These are phyloP conservation scores for Nephrotoma guestfalica DNA, from an alignment of 2,888 invertebrate species.

Conservation along the genomic window DNA sequence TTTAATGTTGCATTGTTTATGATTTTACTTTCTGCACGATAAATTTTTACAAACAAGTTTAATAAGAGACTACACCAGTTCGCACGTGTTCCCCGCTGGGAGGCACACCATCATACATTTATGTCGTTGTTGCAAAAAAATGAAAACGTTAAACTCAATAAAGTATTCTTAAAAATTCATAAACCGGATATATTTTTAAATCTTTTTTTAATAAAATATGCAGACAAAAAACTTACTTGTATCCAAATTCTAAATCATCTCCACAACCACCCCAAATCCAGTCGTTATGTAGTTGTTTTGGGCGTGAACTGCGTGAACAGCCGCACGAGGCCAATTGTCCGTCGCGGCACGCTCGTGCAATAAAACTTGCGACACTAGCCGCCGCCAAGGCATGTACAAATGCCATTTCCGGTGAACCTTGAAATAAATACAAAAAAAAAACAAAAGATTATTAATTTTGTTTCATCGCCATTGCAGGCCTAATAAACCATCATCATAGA, in stretches of 20 bases:
- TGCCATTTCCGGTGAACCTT: slow-evolving; percentile 76
- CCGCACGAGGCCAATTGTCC: slow-evolving; percentile 82
- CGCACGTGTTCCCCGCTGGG: not conserved
- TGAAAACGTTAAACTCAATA: not conserved
- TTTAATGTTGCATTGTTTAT: not conserved
- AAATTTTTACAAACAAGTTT: not conserved
- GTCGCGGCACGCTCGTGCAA: slow-evolving; percentile 82
- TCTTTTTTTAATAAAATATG: not conserved
- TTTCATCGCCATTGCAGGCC: not conserved
- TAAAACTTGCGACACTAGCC: slow-evolving; percentile 76
- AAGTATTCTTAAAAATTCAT: not conserved
- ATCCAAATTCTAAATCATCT: slow-evolving; percentile 91
- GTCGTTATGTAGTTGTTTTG: slow-evolving; percentile 69
- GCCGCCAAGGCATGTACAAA: slow-evolving; percentile 83
- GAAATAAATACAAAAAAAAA: not conserved
- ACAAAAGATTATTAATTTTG: not conserved
- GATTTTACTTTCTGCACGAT: not conserved
- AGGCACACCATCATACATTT: not conserved
- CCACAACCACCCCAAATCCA: slow-evolving; percentile 99
- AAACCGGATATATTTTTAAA: too few relatives aligned
- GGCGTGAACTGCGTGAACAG: slow-evolving; percentile 70
- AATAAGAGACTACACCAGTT: too few relatives aligned
- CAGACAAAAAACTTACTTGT: slow-evolving; percentile 50
- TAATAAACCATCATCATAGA: not conserved
- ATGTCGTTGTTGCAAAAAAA: not conserved